A percentile compares a stretch with the other conserved stretches of the same genome.
Evolutionary conservation across 2,113 vertebrate genomes (phyloP).

Genomic region (Thunnus thynnus): DNA sequence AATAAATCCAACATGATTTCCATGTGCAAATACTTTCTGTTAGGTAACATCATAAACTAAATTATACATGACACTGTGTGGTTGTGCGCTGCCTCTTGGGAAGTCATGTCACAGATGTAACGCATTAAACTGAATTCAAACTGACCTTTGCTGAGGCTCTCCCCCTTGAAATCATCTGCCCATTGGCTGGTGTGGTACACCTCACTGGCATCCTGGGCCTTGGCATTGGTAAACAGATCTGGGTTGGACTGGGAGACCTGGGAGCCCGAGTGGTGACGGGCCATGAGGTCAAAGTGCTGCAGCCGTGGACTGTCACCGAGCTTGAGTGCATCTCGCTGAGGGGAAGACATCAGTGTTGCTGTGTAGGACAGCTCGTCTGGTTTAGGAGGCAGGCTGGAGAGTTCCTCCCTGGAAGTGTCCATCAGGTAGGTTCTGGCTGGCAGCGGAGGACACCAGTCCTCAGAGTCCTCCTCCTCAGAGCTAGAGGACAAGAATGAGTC

Average conservation of each 20-base stretch:
- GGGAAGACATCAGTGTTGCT: slow-evolving; percentile 84
- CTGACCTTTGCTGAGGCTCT: slow-evolving; percentile 76
- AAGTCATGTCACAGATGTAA: slow-evolving; percentile 26
- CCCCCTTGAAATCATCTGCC: slow-evolving; percentile 80
- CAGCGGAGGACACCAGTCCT: slow-evolving; percentile 91
- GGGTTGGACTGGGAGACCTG: slow-evolving; percentile 87
- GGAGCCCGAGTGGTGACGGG: slow-evolving; percentile 84
- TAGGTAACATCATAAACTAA: slow-evolving; percentile 47
- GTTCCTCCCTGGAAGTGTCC: slow-evolving; percentile 83
- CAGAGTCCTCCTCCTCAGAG: slow-evolving; percentile 78
- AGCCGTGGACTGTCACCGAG: slow-evolving; percentile 80
- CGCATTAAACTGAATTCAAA: slow-evolving; percentile 29
- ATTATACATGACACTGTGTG: slow-evolving; percentile 55
- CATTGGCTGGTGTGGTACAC: slow-evolving; percentile 78
- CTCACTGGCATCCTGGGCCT: slow-evolving; percentile 55
- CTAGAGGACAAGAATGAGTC: slow-evolving; percentile 71
- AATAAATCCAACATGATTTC: slow-evolving; percentile 60
- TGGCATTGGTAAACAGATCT: slow-evolving; percentile 78
- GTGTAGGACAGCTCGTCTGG: slow-evolving; percentile 84
- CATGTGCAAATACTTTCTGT: slow-evolving; percentile 53
- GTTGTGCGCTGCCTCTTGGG: slow-evolving; percentile 21
- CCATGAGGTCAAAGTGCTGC: slow-evolving; percentile 85
- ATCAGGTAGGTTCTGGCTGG: slow-evolving; percentile 88
- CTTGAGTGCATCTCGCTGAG: slow-evolving; percentile 75
- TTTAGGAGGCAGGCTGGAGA: slow-evolving; percentile 73